phyloP scores from a whole-genome alignment of 2,113 vertebrate genomes.

The Oncorhynchus clarkii region DNA sequence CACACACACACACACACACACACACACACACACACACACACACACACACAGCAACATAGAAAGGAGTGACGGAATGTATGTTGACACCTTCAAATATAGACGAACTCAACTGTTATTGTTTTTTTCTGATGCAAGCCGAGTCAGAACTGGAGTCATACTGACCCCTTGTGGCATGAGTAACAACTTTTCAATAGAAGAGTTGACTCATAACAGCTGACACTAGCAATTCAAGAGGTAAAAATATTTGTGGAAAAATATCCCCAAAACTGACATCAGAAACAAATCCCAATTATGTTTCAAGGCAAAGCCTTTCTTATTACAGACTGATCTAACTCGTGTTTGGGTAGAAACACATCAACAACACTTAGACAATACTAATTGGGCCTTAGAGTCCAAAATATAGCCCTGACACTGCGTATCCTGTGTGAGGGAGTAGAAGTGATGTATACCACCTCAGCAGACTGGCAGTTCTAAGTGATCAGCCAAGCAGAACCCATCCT shows the following conservation, averaged over 20 bases:
- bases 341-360: too few species aligned
- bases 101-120: background rate
- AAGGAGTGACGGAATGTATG: background rate
- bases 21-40: too few species aligned
- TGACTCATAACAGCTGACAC: background rate
- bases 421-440: background rate
- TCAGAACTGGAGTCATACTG: conserved; percentile 51
- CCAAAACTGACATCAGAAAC: too few species aligned
- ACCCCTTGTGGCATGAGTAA: conserved; percentile 60
- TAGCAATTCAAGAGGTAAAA: too few species aligned
- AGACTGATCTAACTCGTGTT: too few species aligned
- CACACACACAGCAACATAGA: background rate
- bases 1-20: too few species aligned
- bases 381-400: too few species aligned
- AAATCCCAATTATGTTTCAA: too few species aligned
- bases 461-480: conserved; percentile 38
- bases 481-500: conserved; percentile 53
- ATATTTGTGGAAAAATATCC: too few species aligned
- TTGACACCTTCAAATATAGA: too few species aligned
- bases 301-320: too few species aligned
- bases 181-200: conserved; percentile 21
- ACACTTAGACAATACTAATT: too few species aligned
- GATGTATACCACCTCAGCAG: conserved; percentile 12
- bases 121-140: background rate
- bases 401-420: background rate